phyloP scores from a whole-genome alignment of 2,797 vertebrate species.

The Dermochelys coriacea region DNA sequence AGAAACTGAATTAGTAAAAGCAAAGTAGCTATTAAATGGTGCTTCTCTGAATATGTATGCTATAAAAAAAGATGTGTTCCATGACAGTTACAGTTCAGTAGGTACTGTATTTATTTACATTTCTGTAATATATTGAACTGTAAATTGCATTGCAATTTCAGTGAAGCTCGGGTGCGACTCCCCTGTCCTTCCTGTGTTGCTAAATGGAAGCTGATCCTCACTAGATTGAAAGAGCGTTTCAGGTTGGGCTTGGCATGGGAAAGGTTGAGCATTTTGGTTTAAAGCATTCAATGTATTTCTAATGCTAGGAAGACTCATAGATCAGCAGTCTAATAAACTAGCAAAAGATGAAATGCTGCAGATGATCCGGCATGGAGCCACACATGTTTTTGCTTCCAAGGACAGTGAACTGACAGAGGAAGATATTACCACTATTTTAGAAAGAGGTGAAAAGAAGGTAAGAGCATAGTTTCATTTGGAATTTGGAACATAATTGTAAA shows the following conservation, averaged over 20 bases:
- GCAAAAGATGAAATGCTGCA: constrained; percentile 92
- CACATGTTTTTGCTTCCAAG: constrained; percentile 90
- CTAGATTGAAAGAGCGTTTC: background rate
- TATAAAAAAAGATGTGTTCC: accelerated
- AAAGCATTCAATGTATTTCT: constrained; percentile 11
- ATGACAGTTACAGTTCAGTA: background rate
- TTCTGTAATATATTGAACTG: background rate
- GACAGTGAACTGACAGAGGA: constrained; percentile 90
- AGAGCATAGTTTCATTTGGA: constrained; percentile 5
- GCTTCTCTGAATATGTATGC: background rate
- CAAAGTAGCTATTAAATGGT: background rate
- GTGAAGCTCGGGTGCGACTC: background rate
- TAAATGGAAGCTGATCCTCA: background rate
- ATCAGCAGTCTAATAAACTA: constrained; percentile 90
- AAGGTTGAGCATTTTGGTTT: background rate
- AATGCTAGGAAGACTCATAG: constrained; percentile 86
- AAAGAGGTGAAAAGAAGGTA: constrained; percentile 92
- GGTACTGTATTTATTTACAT: background rate
- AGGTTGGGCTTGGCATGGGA: background rate
- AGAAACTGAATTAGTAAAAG: background rate
- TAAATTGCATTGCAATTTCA: background rate
- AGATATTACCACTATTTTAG: constrained; percentile 88
- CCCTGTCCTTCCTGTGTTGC: background rate
- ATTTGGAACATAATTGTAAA: background rate
- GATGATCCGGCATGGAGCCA: constrained; percentile 91